Evolutionary conservation across 2,113 vertebrate species (phyloP), one percentile per base, ranked within the genome.

Genomic region (Lonchura striata): DNA sequence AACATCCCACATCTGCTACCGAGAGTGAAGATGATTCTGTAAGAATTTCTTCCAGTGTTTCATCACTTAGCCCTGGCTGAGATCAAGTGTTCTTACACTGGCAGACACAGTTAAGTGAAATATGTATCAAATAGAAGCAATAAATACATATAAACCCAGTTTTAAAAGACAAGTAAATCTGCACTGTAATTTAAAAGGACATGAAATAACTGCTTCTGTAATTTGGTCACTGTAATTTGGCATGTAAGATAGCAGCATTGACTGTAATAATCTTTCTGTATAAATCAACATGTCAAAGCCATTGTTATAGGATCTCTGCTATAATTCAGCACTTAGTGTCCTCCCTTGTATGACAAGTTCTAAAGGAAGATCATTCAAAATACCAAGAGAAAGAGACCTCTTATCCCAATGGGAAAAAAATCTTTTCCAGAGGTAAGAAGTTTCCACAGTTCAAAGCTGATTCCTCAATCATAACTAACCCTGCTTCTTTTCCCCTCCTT

Each of bases 41-140:
- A 92, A 65, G 68, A 42, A 81, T 75, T 95, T 52, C 53, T 87
- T 47, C 52, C 84, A 82, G 30, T 68, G 47, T 76, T 88, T 92
- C 56, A 75, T 59, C 86, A 78, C 28, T 78, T 85, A 25, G 31
- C 49, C 41, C 60, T 52, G 28, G 18, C 71, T 82, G 30, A 37
- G 33, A 77, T 90, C 71, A 81, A 47, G 20, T 56, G 30, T 57
- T 90, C 86, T 75, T 50, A 60, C 23, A 68, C 28, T 66, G 23
- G 20, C 35, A 60, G 20, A 81, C n/a, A 44, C 84, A 72, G 15
- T 41, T 60, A 22, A 77, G 28, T 60, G 28, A 94, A 85, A 61
- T 76, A 66, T 2, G 2, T 50, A 61, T 24, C 37, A 49, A 80
- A 76, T 7, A 75, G 39, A 74, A 89, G n/a, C 53, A 49, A 31